These are phyloP conservation scores for Diplosoma virens DNA, from an alignment of 23 tunicate species.

Conservation along the genomic window DNA sequence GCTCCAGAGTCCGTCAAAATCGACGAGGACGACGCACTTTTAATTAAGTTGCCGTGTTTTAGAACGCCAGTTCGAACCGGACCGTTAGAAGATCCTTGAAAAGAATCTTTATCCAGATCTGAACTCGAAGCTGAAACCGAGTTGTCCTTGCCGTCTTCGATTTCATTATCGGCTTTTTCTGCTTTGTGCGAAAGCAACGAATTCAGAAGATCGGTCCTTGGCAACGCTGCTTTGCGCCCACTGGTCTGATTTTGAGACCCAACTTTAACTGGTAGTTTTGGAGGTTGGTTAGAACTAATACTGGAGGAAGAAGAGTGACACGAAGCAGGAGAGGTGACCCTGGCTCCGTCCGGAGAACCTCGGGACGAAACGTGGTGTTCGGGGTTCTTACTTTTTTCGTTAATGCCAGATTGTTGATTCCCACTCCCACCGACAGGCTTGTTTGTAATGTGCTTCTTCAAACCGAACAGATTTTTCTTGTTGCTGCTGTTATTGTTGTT, in stretches of 20 bases:
- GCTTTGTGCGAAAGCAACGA: slow-evolving; percentile 31
- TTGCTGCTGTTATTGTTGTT: neutral
- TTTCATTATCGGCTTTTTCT: neutral
- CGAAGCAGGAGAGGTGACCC: too few species aligned
- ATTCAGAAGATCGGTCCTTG: slow-evolving; percentile 47
- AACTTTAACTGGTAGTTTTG: too few species aligned
- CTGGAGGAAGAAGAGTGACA: too few species aligned
- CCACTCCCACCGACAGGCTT: slow-evolving; percentile 11
- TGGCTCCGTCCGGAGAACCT: neutral
- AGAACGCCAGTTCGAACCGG: slow-evolving; percentile 35
- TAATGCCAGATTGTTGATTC: neutral
- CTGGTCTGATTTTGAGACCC: neutral
- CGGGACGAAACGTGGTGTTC: neutral
- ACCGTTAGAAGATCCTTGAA: neutral
- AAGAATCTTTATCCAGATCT: neutral
- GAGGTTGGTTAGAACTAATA: too few species aligned
- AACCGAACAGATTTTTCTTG: slow-evolving; percentile 28
- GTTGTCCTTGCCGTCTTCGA: neutral
- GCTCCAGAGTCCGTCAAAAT: slow-evolving; percentile 64
- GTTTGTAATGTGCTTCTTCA: slow-evolving; percentile 22
- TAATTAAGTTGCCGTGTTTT: slow-evolving; percentile 56
- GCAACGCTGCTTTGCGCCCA: slow-evolving; percentile 36
- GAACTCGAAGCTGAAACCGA: neutral
- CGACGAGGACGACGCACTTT: slow-evolving; percentile 60
- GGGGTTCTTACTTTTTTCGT: neutral